Percentiles rank a stretch among this genome's conserved stretches.
These are phyloP conservation scores for Burhinus bistriatus DNA, from an alignment of 2,113 vertebrate species.

Conservation along the genomic window DNA sequence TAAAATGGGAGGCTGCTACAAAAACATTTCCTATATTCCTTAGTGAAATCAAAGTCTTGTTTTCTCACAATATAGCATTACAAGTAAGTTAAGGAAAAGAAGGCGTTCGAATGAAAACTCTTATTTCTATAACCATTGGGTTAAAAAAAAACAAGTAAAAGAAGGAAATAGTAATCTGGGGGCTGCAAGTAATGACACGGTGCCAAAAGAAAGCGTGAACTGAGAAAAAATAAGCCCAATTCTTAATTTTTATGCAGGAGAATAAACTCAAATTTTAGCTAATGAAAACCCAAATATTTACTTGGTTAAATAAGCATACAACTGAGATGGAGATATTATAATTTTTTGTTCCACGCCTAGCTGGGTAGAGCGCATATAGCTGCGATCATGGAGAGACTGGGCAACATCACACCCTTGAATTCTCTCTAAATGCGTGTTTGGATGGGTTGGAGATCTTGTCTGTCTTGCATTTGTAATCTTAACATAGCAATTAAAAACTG, in stretches of 20 bases:
- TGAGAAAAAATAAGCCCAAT: background rate
- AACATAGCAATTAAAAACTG: background rate
- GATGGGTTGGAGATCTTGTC: background rate
- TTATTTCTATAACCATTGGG: background rate
- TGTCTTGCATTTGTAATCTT: background rate
- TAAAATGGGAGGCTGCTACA: background rate
- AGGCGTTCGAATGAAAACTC: background rate
- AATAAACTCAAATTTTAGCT: background rate
- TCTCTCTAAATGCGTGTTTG: rapidly evolving
- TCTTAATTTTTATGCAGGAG: background rate
- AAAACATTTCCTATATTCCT: background rate
- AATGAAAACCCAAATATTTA: background rate
- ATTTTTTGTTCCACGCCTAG: background rate
- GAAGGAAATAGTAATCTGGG: background rate
- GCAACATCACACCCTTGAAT: too few species aligned
- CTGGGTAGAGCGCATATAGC: background rate
- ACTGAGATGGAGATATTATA: rapidly evolving
- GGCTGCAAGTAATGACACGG: background rate
- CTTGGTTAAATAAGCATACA: background rate
- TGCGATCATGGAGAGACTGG: rapidly evolving
- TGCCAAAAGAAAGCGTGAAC: background rate
- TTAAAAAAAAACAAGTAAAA: background rate
- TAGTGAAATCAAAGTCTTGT: background rate
- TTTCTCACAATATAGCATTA: background rate
- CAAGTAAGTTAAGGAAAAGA: background rate